These are phyloP conservation scores for Etia nguti DNA, from an alignment of 2,113 vertebrate species.

Conservation along the genomic window DNA sequence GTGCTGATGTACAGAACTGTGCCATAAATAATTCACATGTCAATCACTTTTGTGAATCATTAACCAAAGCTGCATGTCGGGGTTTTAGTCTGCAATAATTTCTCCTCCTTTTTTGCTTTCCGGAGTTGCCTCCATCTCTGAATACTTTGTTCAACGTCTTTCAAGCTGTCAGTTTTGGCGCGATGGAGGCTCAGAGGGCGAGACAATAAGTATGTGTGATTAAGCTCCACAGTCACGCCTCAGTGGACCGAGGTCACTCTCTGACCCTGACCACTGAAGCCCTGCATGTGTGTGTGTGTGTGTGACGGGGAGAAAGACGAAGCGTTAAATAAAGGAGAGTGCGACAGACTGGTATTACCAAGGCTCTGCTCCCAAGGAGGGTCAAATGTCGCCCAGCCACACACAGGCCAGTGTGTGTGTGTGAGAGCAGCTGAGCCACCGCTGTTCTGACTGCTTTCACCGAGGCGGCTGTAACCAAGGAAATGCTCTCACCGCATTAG, in stretches of 20 bases:
- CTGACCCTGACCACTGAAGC: conserved; percentile 21
- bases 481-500: conserved; percentile 54
- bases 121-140: not conserved
- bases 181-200: conserved; percentile 12
- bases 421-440: not conserved
- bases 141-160: not conserved
- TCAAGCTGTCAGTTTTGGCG: not conserved
- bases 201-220: conserved; percentile 42
- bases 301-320: not conserved
- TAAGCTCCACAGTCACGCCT: conserved; percentile 14
- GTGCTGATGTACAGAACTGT: not conserved
- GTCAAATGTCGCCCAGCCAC: conserved; percentile 3
- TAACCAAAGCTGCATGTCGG: not conserved
- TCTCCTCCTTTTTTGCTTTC: not conserved
- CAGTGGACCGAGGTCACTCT: conserved; percentile 27
- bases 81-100: not conserved
- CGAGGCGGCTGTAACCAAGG: conserved; percentile 17
- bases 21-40: conserved; percentile 11
- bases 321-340: conserved; percentile 18
- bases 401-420: not conserved
- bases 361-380: conserved; percentile 10
- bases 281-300: not conserved
- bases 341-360: not conserved
- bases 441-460: not conserved
- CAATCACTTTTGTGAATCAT: conserved; percentile 9